A percentile compares a stretch with the other conserved stretches of the same genome.
These are phyloP conservation scores for Megalops atlanticus DNA, from an alignment of 2,113 vertebrate genomes.

Conservation along the genomic window DNA sequence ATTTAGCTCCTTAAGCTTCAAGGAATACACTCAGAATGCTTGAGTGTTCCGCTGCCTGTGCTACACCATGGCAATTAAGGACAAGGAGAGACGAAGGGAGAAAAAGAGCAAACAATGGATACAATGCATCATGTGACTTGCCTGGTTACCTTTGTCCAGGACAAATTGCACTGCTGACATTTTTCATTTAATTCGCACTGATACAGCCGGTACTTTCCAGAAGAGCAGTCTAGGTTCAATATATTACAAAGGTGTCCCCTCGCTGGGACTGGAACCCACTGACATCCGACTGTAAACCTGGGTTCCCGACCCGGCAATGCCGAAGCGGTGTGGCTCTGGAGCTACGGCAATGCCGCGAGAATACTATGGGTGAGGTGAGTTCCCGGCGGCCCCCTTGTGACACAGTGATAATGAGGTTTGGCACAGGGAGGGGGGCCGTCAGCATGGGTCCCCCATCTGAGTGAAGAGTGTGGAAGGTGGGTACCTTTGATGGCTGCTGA, in stretches of 20 bases:
- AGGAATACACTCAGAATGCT: background rate
- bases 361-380: background rate
- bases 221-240: background rate
- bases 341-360: background rate
- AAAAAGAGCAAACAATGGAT: background rate
- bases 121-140: background rate
- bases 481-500: slow-evolving; percentile 60
- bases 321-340: background rate
- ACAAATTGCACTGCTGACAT: background rate
- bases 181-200: too few species aligned
- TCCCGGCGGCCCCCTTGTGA: background rate
- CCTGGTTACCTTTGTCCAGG: background rate
- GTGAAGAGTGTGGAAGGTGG: background rate
- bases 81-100: background rate
- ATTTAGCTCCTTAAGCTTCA: slow-evolving; percentile 28
- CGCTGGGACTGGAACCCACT: background rate
- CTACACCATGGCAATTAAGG: slow-evolving; percentile 19
- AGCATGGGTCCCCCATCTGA: background rate
- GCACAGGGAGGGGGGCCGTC: background rate
- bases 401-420: slow-evolving; percentile 1
- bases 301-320: background rate
- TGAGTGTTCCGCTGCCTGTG: background rate
- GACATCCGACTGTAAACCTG: background rate
- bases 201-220: too few species aligned
- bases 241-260: background rate